Evolutionary conservation across 2,888 invertebrate genomes (phyloP).

Genomic region (Aspidapion aeneum): DNA sequence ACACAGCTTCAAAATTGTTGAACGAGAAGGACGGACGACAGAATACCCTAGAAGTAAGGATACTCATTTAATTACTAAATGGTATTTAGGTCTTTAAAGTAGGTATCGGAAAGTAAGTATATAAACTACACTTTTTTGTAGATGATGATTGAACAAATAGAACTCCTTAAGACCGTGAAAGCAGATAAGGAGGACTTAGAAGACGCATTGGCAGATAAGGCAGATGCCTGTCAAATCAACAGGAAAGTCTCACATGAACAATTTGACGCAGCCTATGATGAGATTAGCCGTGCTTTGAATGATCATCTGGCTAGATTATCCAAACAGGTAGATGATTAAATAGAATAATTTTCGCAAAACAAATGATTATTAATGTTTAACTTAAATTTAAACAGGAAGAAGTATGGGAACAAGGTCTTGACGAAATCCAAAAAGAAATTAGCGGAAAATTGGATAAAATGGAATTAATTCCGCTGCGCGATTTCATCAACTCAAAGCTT

Average conservation of each 20-base stretch:
- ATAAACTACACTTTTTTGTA: conserved; percentile 38
- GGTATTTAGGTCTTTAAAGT: background rate
- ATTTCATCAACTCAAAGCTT: conserved; percentile 61
- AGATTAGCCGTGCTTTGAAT: conserved; percentile 60
- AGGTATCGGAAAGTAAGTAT: too few relatives aligned
- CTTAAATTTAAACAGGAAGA: conserved; percentile 49
- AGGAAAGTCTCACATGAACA: conserved; percentile 71
- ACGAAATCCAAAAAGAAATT: conserved; percentile 64
- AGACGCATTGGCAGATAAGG: conserved; percentile 71
- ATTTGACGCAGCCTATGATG: conserved; percentile 66
- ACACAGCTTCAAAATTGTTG: conserved; percentile 48
- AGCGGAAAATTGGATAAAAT: conserved; percentile 63
- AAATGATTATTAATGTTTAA: background rate
- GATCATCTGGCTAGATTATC: conserved; percentile 60
- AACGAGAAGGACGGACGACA: conserved; percentile 57
- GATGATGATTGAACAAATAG: conserved; percentile 62
- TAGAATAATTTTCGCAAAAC: too few relatives aligned
- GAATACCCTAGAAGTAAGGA: conserved; percentile 53
- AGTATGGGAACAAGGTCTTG: conserved; percentile 62
- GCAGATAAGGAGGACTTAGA: conserved; percentile 68
- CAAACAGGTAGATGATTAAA: conserved; percentile 56
- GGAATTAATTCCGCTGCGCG: conserved; percentile 61
- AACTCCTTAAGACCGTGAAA: conserved; percentile 62
- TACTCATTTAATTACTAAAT: background rate
- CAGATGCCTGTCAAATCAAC: conserved; percentile 64